Base-by-base conservation (phyloP, 2,888 invertebrate genomes). In the Acrobeloides nanus region DNA sequence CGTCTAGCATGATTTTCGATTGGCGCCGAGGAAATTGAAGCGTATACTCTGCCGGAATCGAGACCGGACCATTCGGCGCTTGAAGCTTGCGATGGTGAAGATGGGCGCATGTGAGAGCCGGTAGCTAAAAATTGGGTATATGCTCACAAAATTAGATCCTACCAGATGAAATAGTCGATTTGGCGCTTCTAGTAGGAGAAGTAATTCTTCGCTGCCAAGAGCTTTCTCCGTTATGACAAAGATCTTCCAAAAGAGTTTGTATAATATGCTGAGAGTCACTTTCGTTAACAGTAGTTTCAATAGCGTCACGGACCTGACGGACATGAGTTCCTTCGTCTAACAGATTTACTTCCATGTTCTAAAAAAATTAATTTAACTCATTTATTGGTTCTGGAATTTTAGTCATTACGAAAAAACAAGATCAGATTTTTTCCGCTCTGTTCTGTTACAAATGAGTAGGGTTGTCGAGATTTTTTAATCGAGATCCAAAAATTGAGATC, bases 321-420 rank as follows among this genome's bases (percentile, higher is more conserved):
- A 70, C 59, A 43, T 68, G 66, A 10, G 59, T 48, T 15, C 64
- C 64, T 48, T 70, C 70, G 32, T 66, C 70, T 6, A 70, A 53
- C 38, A 67, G 46, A 20, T 51, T 51, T 33, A 70, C 51, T 48
- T 71, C 56, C 6, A 61, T 54, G 29, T 62, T 61, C 62, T 71
- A 35, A 48, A 67, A 12, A 40, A n/a, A n/a, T n/a, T n/a, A n/a
- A n/a, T n/a, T 12, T 29, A 29, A 12, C 12, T 29, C 31, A 29
- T 29, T 29, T 12, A 12, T 12, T 29, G 12, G 12, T 12, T 29
- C 12, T 29, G n/a, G n/a, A n/a, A n/a, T n/a, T n/a, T n/a, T n/a
- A n/a, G n/a, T n/a, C n/a, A n/a, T n/a, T n/a, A n/a, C n/a, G n/a
- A n/a, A n/a, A n/a, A n/a, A n/a, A n/a, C n/a, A n/a, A n/a, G n/a